These are phyloP conservation scores for Apodemia hepburni DNA, from an alignment of 2,888 invertebrate species.

Conservation along the genomic window DNA sequence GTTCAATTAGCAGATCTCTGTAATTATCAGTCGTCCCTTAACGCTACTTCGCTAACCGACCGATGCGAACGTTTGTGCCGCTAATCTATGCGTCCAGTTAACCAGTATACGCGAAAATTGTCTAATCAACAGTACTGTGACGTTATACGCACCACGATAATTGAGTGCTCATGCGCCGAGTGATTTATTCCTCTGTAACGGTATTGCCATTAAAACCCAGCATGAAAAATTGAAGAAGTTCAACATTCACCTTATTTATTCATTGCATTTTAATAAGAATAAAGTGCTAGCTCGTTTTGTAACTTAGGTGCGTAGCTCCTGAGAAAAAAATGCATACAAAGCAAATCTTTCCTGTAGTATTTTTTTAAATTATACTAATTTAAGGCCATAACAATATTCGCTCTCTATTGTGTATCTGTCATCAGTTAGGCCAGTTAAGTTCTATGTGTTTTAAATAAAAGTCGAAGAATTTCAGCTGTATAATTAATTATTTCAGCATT, in stretches of 20 bases:
- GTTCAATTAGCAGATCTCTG: conserved; percentile 22
- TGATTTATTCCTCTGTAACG: conserved; percentile 24
- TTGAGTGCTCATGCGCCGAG: conserved; percentile 36
- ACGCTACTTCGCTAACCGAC: conserved; percentile 31
- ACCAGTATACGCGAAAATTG: conserved; percentile 44
- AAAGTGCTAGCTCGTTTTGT: no score
- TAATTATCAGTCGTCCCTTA: conserved; percentile 29
- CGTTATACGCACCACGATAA: conserved; percentile 38
- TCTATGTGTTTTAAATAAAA: no score
- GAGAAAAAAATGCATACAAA: no score
- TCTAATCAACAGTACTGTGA: conserved; percentile 48
- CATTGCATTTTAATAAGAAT: no score
- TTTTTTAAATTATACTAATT: no score
- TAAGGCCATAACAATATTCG: no score
- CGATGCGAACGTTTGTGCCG: conserved; percentile 33
- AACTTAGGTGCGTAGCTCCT: no score
- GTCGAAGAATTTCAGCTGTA: no score
- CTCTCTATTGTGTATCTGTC: no score
- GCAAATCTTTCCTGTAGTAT: no score
- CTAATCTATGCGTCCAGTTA: conserved; percentile 45
- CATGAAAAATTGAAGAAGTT: background rate
- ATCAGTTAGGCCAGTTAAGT: no score
- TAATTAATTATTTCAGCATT: no score
- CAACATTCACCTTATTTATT: conserved; percentile 3
- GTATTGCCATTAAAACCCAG: background rate